Evolutionary conservation across 2,113 vertebrate genomes (phyloP).

Genomic region (Entosphenus tridentatus): DNA sequence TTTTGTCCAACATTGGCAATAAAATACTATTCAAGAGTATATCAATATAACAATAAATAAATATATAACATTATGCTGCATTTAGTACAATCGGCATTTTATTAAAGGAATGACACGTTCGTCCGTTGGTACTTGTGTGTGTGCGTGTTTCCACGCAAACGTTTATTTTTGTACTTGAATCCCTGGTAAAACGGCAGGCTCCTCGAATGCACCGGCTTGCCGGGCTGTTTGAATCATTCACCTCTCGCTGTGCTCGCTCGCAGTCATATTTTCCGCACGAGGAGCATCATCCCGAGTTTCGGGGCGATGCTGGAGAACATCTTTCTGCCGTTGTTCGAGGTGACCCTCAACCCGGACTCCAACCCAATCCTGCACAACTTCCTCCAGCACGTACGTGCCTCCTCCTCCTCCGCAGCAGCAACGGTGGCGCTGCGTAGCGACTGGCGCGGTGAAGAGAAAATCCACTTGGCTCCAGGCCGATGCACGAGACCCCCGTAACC

Average conservation of each 20-base stretch:
- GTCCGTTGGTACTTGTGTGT: no score
- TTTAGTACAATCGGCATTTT: no score
- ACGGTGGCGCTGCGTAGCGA: no score
- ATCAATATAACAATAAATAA: background rate
- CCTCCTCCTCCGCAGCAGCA: no score
- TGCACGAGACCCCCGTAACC: no score
- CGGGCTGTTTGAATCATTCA: background rate
- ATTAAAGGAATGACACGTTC: no score
- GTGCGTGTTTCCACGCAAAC: no score
- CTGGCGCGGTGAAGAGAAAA: no score
- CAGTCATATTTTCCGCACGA: conserved; percentile 84
- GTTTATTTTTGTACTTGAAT: no score
- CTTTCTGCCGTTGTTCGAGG: conserved; percentile 78
- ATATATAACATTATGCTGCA: background rate
- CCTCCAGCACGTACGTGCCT: conserved; percentile 63
- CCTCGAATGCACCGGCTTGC: background rate
- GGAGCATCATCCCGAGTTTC: conserved; percentile 53
- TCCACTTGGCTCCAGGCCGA: no score
- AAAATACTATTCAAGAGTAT: background rate
- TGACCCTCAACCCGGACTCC: conserved; percentile 65
- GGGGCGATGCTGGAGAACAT: conserved; percentile 88
- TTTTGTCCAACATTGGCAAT: no score
- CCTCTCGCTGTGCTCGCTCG: conserved; percentile 12
- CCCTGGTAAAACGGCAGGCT: background rate
- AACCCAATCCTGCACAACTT: conserved; percentile 59